Evolutionary conservation across 2,113 vertebrate species (phyloP), one percentile per base, ranked within the genome.

Genomic region (Anhinga anhinga): DNA sequence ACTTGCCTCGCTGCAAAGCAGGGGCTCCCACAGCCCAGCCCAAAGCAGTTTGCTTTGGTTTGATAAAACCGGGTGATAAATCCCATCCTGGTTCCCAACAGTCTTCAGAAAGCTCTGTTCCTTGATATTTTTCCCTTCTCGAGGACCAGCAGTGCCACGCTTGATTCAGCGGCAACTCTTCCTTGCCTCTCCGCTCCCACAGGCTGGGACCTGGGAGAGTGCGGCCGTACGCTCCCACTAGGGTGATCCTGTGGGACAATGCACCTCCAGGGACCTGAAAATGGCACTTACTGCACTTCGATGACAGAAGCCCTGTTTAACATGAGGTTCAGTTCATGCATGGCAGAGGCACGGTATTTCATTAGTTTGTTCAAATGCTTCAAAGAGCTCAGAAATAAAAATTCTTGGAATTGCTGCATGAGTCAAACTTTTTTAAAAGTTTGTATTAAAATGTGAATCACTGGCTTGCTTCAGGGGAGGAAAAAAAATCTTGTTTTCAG

Each of bases 211-310:
- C 22, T 21, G 29, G 49, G 9, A 61, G 5, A 66, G 16, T 0
- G 0, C 7, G 44, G 62, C 42, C 0, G 0, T 13, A 19, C 0
- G 0, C 15, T 88, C 34, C 42, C 0, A 0, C 27, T n/a, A 40
- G 56, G 5, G 10, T 16, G 38, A 67, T 21, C 1, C 40, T 29
- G 30, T 53, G 65, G 59, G 27, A 90, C 55, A 61, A 62, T 17
- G 42, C 49, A 49, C 44, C 42, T 72, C 42, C 32, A 91, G 15
- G 11, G 20, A 14, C 26, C 67, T 22, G 10, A 52, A 90, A 93
- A 63, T n/a, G 47, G 22, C 67, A 56, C 42, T 53, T 40, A 13
- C 22, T 69, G 38, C 50, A 38, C 73, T 67, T 67, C 56, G 80
- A 2, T 9, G 63, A 62, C 66, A 83, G 61, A 12, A 79, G 49